These are phyloP conservation scores for Sisor rabdophorus DNA, from an alignment of 2,113 vertebrate species.

Conservation along the genomic window DNA sequence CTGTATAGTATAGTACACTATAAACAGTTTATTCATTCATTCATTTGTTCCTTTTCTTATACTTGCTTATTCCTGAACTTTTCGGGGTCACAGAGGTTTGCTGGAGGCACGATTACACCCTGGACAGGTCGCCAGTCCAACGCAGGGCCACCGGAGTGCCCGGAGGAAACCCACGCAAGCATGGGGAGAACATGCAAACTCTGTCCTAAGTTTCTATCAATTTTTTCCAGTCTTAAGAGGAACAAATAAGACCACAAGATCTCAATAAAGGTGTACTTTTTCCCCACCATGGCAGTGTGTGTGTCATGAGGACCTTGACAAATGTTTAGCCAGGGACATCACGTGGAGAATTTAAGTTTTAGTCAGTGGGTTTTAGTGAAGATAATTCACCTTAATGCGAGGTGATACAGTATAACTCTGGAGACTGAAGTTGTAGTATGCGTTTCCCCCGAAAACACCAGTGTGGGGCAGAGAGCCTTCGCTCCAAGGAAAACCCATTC, in stretches of 20 bases:
- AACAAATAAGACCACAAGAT: too few relatives aligned
- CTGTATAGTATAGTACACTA: too few relatives aligned
- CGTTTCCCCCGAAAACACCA: background rate
- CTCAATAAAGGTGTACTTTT: background rate
- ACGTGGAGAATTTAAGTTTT: background rate
- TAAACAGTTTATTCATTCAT: too few relatives aligned
- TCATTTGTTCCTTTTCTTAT: too few relatives aligned
- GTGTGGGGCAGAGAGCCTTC: background rate
- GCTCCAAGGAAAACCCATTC: conserved; percentile 9
- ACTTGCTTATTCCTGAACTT: too few relatives aligned
- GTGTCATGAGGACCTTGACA: background rate
- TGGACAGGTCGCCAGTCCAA: too few relatives aligned
- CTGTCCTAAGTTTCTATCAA: accelerated
- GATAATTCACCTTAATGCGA: background rate
- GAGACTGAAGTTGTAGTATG: background rate
- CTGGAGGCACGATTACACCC: too few relatives aligned
- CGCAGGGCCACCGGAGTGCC: too few relatives aligned
- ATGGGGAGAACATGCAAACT: background rate
- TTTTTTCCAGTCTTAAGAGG: too few relatives aligned
- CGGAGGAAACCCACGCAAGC: too few relatives aligned
- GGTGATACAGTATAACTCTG: background rate
- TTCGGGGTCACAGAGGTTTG: too few relatives aligned
- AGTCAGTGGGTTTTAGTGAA: conserved; percentile 13
- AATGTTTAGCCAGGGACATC: background rate
- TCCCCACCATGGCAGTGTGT: background rate